Base-by-base conservation (phyloP, 2,888 invertebrate genomes). In the Diploptera punctata region DNA sequence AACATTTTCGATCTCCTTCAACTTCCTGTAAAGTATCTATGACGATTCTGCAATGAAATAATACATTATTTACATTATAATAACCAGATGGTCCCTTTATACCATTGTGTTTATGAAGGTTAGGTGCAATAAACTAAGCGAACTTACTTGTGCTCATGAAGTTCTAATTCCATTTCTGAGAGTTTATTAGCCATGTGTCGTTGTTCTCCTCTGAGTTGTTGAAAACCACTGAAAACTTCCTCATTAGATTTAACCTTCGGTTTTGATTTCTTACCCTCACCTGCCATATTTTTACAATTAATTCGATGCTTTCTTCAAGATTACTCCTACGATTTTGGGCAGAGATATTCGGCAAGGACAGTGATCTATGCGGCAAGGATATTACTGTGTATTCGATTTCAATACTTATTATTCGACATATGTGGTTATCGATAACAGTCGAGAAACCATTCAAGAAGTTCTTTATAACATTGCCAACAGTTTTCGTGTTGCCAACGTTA, bases 81-180 rank as follows among this genome's bases (percentile, higher is more conserved):
- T 29, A 21, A n/a, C 16, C 57, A 57, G 1, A 5, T 29, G n/a
- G 16, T 57, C 29, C 2, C 10, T 16, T 29, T n/a, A 1, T 1
- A 24, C 16, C 1, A 21, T 29, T 7, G 9, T 13, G 57, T 4
- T 24, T 3, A 29, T 10, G 2, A 26, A 65, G 65, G 65, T 65
- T 65, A 65, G 13, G 47, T 26, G 1, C 21, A 16, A 24, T n/a
- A n/a, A n/a, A n/a, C n/a, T n/a, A n/a, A n/a, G n/a, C 7, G 13
- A 38, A 82, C 86, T 86, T 86, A 98, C 98, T 94, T 97, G 87
- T 98, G 98, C 85, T 99, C 98, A 82, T 95, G 97, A 75, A 95
- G 87, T 83, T 99, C 98, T 87, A 93, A 90, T 86, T 98, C 97
- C 79, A 98, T 86, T 85, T 98, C 97, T 0, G 94, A 91, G 75